Evolutionary conservation across 1,140 invertebrate genomes (phyloP).

Genomic region (Galleria mellonella): DNA sequence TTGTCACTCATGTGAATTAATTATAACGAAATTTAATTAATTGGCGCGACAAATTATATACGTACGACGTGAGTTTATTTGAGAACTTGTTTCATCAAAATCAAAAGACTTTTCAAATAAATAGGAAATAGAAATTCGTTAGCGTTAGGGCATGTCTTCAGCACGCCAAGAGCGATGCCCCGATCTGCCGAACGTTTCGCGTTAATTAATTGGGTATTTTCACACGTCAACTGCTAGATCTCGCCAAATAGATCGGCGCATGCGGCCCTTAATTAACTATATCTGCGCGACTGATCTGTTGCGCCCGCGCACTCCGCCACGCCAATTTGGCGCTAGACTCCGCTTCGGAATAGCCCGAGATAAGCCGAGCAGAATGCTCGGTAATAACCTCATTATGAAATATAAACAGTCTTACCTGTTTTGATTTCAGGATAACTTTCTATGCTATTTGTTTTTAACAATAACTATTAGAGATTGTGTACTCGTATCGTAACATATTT

Average conservation of each 20-base stretch:
- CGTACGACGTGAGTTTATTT: too few relatives aligned
- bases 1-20: too few relatives aligned
- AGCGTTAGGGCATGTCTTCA: constrained; percentile 20
- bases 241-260: constrained; percentile 67
- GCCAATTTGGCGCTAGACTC: constrained; percentile 65
- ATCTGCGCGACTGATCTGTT: constrained; percentile 51
- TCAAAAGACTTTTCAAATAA: constrained; percentile 2
- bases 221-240: constrained; percentile 70
- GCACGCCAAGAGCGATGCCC: constrained; percentile 52
- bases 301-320: constrained; percentile 56
- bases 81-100: too few relatives aligned
- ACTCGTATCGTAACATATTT: too few relatives aligned
- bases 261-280: constrained; percentile 67
- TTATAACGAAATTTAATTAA: too few relatives aligned
- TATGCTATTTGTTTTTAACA: constrained; percentile 21
- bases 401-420: constrained; percentile 44
- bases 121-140: constrained; percentile 9
- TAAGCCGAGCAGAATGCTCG: constrained; percentile 58
- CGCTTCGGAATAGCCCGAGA: constrained; percentile 50
- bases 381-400: constrained; percentile 74
- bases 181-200: constrained; percentile 45
- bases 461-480: too few relatives aligned
- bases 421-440: constrained; percentile 46
- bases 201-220: constrained; percentile 74
- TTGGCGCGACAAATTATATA: too few relatives aligned